These are phyloP conservation scores for Otus sunia DNA, from an alignment of 2,113 vertebrate genomes.

Conservation along the genomic window DNA sequence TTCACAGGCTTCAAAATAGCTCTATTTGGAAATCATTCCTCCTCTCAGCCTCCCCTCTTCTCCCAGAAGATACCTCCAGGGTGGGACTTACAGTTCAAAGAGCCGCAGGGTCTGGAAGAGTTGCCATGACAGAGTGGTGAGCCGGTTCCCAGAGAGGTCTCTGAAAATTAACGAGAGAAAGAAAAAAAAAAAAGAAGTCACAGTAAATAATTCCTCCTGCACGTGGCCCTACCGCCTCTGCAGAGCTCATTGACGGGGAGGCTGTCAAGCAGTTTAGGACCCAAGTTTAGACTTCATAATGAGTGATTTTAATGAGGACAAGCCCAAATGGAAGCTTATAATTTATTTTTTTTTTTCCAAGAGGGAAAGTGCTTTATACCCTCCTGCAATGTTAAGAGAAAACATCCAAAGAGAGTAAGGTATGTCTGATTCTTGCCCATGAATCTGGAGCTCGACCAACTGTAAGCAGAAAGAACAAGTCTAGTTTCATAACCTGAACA, in stretches of 20 bases:
- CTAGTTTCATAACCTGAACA: not conserved
- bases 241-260: not conserved
- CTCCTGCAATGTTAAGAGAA: not conserved
- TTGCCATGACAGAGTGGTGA: conserved; percentile 94
- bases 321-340: not conserved
- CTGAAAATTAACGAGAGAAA: conserved; percentile 73
- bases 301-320: conserved; percentile 9
- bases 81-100: conserved; percentile 91
- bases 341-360: not conserved
- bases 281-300: not conserved
- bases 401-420: not conserved
- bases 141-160: conserved; percentile 96
- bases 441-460: not conserved
- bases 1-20: not conserved
- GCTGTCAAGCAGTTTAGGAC: not conserved
- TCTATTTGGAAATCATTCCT: not conserved
- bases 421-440: not conserved
- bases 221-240: not conserved
- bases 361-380: not conserved
- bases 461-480: not conserved
- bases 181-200: not conserved
- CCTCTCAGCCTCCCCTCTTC: not conserved
- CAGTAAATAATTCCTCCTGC: not conserved
- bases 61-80: not conserved
- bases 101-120: conserved; percentile 96